phyloP scores from a whole-genome alignment of 1,140 invertebrate species.

The Philopotamus ludificatus region DNA sequence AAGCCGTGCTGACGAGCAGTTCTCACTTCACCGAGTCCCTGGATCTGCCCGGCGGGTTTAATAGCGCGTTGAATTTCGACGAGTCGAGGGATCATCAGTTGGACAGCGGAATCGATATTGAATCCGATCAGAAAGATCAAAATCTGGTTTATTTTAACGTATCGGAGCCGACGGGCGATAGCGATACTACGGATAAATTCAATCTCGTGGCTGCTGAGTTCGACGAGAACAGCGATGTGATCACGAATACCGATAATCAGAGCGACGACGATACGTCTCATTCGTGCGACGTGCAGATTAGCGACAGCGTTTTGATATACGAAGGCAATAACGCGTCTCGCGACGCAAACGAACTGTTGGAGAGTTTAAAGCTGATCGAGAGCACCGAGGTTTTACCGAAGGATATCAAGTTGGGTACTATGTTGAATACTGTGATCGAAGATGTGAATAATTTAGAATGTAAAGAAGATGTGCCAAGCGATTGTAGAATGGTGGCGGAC shows the following conservation, averaged over 20 bases:
- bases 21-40: slow-evolving; percentile 35
- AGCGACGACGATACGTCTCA: neutral
- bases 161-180: neutral
- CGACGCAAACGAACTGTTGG: slow-evolving; percentile 11
- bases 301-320: slow-evolving; percentile 9
- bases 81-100: neutral
- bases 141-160: neutral
- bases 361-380: slow-evolving; percentile 15
- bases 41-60: too few species aligned
- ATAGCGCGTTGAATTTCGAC: neutral
- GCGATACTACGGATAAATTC: neutral
- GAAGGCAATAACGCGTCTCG: slow-evolving; percentile 11
- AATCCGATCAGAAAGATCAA: neutral
- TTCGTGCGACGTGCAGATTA: neutral
- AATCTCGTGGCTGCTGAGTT: neutral
- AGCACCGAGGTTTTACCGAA: neutral
- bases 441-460: too few species aligned
- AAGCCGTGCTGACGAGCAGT: slow-evolving; percentile 47
- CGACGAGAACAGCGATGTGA: neutral
- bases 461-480: too few species aligned
- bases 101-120: neutral
- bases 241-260: neutral
- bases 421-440: neutral
- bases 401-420: neutral
- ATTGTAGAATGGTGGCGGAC: too few species aligned